Evolutionary conservation across 2,797 vertebrate species (phyloP).

Genomic region (Glyptemys insculpta): DNA sequence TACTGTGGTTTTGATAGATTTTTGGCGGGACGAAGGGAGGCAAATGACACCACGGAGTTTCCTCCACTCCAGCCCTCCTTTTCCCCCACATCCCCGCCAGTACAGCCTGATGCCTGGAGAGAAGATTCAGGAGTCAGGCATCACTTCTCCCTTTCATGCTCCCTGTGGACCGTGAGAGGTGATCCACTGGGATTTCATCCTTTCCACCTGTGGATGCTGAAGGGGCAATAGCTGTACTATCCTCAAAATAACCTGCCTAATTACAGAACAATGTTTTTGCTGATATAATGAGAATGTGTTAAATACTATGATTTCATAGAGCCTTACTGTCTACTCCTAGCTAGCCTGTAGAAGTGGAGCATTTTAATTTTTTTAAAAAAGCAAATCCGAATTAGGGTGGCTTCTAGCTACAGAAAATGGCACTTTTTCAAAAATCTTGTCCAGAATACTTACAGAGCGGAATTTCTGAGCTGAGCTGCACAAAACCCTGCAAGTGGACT

Average conservation of each 20-base stretch:
- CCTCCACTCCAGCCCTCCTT: background rate
- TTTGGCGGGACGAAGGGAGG: background rate
- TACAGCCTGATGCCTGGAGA: accelerated
- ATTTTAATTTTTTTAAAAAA: background rate
- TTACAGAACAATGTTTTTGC: too few species aligned
- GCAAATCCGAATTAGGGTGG: background rate
- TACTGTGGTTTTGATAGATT: background rate
- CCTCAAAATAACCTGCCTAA: background rate
- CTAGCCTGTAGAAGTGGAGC: background rate
- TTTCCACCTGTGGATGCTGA: background rate
- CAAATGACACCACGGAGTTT: background rate
- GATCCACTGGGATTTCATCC: background rate
- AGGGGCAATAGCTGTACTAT: background rate
- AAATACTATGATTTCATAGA: background rate
- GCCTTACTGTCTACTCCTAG: background rate
- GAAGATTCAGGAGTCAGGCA: background rate
- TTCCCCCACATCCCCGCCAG: background rate
- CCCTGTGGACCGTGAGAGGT: background rate
- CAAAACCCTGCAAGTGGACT: background rate
- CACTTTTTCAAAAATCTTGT: background rate
- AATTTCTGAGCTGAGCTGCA: background rate
- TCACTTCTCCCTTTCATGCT: background rate
- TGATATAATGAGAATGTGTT: background rate
- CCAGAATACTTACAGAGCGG: background rate
- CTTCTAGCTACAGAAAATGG: background rate